These are phyloP conservation scores for Lagria hirta DNA, from an alignment of 2,888 invertebrate genomes.

Conservation along the genomic window DNA sequence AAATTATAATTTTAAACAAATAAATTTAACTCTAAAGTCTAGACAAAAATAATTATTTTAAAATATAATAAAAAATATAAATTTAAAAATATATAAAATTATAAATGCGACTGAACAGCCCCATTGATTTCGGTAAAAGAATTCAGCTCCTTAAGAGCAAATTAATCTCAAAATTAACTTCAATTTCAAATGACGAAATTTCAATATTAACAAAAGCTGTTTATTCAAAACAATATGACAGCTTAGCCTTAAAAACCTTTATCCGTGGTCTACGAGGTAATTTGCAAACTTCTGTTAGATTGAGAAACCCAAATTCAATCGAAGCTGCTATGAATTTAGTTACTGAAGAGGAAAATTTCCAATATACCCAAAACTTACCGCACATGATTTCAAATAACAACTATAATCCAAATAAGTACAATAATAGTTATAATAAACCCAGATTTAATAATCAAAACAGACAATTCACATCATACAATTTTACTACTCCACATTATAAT, in stretches of 20 bases:
- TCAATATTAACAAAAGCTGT: conserved; percentile 7
- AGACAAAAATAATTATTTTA: no score
- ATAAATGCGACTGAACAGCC: no score
- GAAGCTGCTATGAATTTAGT: conserved; percentile 24
- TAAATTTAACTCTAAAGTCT: no score
- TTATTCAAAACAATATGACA: conserved; percentile 19
- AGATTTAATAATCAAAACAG: no score
- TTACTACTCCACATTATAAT: no score
- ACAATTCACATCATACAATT: no score
- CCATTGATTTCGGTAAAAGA: conserved; percentile 24
- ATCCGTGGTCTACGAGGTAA: conserved; percentile 17
- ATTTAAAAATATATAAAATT: no score
- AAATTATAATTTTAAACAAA: no score
- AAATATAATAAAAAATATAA: no score
- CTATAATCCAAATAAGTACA: no score
- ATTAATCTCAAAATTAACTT: conserved; percentile 16
- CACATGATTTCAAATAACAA: no score
- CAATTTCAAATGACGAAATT: conserved; percentile 5
- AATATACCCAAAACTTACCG: conserved; percentile 15
- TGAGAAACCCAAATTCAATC: conserved; percentile 24
- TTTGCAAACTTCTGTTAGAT: conserved; percentile 22
- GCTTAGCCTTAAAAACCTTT: conserved; percentile 19
- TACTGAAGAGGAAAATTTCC: conserved; percentile 27
- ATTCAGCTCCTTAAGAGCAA: conserved; percentile 18
- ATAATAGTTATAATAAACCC: no score